These are phyloP conservation scores for Molorchus minor DNA, from an alignment of 2,888 invertebrate genomes.

Conservation along the genomic window DNA sequence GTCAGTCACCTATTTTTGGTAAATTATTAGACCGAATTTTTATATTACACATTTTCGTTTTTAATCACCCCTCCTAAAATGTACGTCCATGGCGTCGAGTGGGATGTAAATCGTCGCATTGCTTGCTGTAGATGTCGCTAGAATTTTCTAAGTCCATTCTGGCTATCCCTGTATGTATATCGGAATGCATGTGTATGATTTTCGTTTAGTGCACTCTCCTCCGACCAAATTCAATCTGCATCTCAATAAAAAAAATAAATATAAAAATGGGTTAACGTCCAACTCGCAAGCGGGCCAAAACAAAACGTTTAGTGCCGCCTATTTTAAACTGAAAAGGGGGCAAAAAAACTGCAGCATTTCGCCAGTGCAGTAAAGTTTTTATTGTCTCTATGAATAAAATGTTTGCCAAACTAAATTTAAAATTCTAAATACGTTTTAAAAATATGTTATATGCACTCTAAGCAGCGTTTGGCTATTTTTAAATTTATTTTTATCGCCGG, in stretches of 20 bases:
- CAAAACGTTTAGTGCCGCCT: conserved; percentile 36
- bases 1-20: no score
- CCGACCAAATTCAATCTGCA: conserved; percentile 9
- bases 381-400: conserved; percentile 48
- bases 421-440: conserved; percentile 57
- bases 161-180: no score
- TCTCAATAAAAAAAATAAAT: conserved; percentile 34
- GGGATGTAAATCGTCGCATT: no score
- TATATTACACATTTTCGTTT: no score
- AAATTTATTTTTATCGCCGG: conserved; percentile 51
- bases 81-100: no score
- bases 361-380: conserved; percentile 34
- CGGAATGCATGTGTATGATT: no score
- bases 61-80: no score
- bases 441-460: conserved; percentile 56
- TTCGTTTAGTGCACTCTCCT: no score
- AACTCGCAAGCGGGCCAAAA: conserved; percentile 32
- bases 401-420: conserved; percentile 58
- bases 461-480: conserved; percentile 53
- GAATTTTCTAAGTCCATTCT: no score
- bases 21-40: no score
- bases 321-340: conserved; percentile 35
- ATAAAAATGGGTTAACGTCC: conserved; percentile 42
- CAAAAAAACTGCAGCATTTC: conserved; percentile 22
- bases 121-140: no score